Base-by-base conservation (phyloP, 2,888 invertebrate genomes). In the Choristoneura rosaceana region DNA sequence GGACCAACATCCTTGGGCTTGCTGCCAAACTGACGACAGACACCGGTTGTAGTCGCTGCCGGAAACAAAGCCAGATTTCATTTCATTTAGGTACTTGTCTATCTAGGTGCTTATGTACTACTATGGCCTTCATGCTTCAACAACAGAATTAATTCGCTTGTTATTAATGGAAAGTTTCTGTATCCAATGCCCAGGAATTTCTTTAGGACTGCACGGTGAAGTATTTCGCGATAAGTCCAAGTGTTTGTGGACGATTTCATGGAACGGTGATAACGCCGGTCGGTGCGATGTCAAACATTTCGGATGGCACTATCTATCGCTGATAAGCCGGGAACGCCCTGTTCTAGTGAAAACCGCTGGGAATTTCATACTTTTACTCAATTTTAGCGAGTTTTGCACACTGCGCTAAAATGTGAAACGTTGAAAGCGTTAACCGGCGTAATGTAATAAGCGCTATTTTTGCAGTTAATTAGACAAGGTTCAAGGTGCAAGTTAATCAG, bases 181-280 rank as follows among this genome's bases (percentile, higher is more conserved):
- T 38, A 25, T 33, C 15, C 33, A 25, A 69, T 14, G 45, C 34
- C 62, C 43, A 64, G 77, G 74, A 79, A 78, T 80, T 82, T 81
- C 81, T 81, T 75, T 77, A 80, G 80, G 82, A 82, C 73, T 76
- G 78, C 75, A 85, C 90, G 90, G 88, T 88, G 89, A 90, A 92
- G 90, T 84, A 86, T 87, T 88, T 89, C 79, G 89, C 90, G 91
- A 92, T 92, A 90, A 87, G 80, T 85, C 83, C 86, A 89, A 89
- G 89, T 90, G 90, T 90, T 90, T 91, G 89, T 84, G 81, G 82
- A 84, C 84, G 83, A 83, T 85, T 93, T 92, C 91, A 88, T 89
- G 88, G 93, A 93, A 93, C 83, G 79, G 78, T 84, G 92, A 92
- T 93, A 93, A 91, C 78, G 80, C 81, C 55, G 77, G 78, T 82